phyloP scores from a whole-genome alignment of 2,797 vertebrate genomes.

The Etheostoma nigrum region DNA sequence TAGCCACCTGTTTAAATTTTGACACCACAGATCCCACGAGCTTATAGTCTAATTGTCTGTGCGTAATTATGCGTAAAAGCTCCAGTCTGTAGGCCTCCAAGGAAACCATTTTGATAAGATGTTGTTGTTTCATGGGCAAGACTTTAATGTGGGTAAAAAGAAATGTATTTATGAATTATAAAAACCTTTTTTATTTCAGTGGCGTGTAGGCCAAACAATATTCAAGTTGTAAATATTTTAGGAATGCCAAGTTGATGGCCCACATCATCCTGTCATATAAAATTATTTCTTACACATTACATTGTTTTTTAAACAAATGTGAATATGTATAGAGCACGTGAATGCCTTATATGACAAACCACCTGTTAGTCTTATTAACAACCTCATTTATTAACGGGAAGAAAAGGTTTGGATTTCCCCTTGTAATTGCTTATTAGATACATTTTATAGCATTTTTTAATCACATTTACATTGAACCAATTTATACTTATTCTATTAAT shows the following conservation, averaged over 20 bases:
- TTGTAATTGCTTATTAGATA: not conserved
- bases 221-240: slow-evolving; percentile 11
- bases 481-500: not conserved
- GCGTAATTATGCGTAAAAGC: slow-evolving; percentile 75
- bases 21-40: slow-evolving; percentile 47
- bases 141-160: slow-evolving; percentile 16
- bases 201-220: slow-evolving; percentile 19
- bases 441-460: not conserved
- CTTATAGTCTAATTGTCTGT: slow-evolving; percentile 60
- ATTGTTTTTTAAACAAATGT: slow-evolving; percentile 5
- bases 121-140: slow-evolving; percentile 20
- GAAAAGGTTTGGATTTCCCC: not conserved
- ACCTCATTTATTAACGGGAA: slow-evolving; percentile 3
- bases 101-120: slow-evolving; percentile 17
- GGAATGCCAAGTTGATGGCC: slow-evolving; percentile 29
- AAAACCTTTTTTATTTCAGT: slow-evolving; percentile 3
- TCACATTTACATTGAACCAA: not conserved
- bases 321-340: not conserved
- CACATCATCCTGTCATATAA: slow-evolving; percentile 20
- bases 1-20: slow-evolving; percentile 41
- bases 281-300: slow-evolving; percentile 1
- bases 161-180: slow-evolving; percentile 15
- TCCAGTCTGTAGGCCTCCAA: slow-evolving; percentile 30
- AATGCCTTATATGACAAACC: slow-evolving; percentile 41
- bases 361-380: slow-evolving; percentile 54